These are phyloP conservation scores for Diorhabda sublineata DNA, from an alignment of 1,140 invertebrate species.

Conservation along the genomic window DNA sequence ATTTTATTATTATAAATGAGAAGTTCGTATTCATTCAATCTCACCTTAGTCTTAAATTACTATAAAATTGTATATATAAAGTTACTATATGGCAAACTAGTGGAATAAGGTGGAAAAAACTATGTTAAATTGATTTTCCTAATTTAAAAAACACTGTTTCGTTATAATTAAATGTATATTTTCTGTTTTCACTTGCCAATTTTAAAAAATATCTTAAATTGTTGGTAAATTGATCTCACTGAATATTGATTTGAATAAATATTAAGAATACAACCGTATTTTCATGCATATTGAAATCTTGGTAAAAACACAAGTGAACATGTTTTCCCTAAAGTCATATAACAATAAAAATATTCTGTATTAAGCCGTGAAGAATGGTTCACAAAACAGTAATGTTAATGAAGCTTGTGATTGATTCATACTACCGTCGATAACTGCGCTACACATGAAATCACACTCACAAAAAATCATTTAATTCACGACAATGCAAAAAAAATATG, in stretches of 20 bases:
- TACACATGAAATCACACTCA: too few relatives aligned
- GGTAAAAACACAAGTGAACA: too few relatives aligned
- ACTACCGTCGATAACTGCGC: too few relatives aligned
- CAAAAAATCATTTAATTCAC: too few relatives aligned
- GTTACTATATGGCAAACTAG: slow-evolving; percentile 32
- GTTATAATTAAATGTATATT: slow-evolving; percentile 32
- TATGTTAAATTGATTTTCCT: slow-evolving; percentile 33
- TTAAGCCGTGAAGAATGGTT: too few relatives aligned
- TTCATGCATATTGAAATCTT: too few relatives aligned
- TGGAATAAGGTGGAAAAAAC: slow-evolving; percentile 25
- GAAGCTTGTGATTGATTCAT: too few relatives aligned
- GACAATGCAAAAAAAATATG: too few relatives aligned
- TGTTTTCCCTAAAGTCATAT: too few relatives aligned
- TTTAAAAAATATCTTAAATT: slow-evolving; percentile 12
- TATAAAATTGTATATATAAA: slow-evolving; percentile 31
- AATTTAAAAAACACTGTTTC: slow-evolving; percentile 28
- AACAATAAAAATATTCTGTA: too few relatives aligned
- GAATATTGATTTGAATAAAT: slow-evolving; percentile 39
- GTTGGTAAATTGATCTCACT: slow-evolving; percentile 24
- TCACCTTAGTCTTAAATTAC: slow-evolving; percentile 24
- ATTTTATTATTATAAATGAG: background rate
- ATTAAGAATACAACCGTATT: slow-evolving; percentile 14
- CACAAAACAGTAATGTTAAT: too few relatives aligned
- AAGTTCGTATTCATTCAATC: slow-evolving; percentile 15
- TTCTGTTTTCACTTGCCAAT: slow-evolving; percentile 6